phyloP scores from a whole-genome alignment of 2,113 vertebrate genomes.

The Tursiops truncatus region DNA sequence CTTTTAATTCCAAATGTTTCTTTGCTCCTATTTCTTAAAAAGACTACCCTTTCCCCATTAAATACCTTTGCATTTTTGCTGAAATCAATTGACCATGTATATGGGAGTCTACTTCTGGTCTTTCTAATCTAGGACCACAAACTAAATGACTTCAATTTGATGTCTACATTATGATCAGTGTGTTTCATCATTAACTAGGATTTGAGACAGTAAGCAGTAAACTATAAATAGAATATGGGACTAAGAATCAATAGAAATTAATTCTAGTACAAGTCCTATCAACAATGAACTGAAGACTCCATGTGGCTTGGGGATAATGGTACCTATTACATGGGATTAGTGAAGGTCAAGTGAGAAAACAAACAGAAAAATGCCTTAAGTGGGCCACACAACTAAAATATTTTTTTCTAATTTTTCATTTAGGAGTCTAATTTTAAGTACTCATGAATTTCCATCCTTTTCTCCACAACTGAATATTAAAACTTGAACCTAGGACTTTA shows the following conservation, averaged over 20 bases:
- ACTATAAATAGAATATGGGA: not conserved
- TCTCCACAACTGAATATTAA: not conserved
- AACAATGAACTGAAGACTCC: not conserved
- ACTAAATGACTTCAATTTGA: not conserved
- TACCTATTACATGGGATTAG: not conserved
- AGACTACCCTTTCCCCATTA: not conserved
- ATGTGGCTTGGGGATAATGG: not conserved
- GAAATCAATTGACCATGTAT: slow-evolving; percentile 12
- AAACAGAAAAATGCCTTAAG: not conserved
- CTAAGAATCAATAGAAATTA: not conserved
- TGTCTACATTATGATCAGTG: not conserved
- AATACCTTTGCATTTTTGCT: not conserved
- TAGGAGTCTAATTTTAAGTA: slow-evolving; percentile 4
- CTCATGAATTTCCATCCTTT: not conserved
- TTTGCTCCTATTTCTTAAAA: slow-evolving; percentile 28
- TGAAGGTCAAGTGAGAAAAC: not conserved
- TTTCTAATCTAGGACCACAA: not conserved
- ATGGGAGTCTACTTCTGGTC: not conserved
- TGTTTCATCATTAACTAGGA: slow-evolving; percentile 5
- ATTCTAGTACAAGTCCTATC: not conserved
- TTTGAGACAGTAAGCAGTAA: slow-evolving; percentile 16
- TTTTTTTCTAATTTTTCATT: not conserved
- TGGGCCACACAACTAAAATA: not conserved
- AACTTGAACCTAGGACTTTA: slow-evolving; percentile 18
- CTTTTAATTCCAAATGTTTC: not conserved